Conservation (phyloP, 1,140 invertebrate genomes). For the Copidosoma floridanum region DNA sequence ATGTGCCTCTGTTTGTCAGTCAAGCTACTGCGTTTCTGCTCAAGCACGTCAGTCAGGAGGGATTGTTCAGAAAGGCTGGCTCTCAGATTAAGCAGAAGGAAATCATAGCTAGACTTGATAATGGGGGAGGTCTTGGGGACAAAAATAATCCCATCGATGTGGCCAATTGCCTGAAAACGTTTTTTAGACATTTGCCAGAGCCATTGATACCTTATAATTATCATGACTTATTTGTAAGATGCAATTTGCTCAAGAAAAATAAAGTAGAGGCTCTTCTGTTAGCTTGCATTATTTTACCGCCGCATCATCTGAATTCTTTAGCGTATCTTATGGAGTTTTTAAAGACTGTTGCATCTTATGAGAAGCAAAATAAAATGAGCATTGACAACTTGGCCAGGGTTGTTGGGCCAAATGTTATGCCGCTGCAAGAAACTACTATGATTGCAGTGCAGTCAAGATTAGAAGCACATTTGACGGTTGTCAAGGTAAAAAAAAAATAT, state of each 20-base stretch:
- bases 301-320: slow-evolving; percentile 65
- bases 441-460: slow-evolving; percentile 61
- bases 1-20: slow-evolving; percentile 74
- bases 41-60: slow-evolving; percentile 69
- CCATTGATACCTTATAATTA: slow-evolving; percentile 71
- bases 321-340: slow-evolving; percentile 70
- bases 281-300: slow-evolving; percentile 65
- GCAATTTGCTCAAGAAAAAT: slow-evolving; percentile 55
- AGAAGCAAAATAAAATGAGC: slow-evolving; percentile 78
- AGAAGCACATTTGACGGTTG: slow-evolving; percentile 63
- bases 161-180: slow-evolving; percentile 78
- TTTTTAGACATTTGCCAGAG: slow-evolving; percentile 78
- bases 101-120: slow-evolving; percentile 69
- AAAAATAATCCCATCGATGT: slow-evolving; percentile 76
- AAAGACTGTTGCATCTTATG: slow-evolving; percentile 60
- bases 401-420: slow-evolving; percentile 80
- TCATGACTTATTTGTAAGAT: slow-evolving; percentile 76
- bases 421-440: slow-evolving; percentile 62
- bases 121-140: slow-evolving; percentile 63
- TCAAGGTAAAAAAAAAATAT: slow-evolving; percentile 55
- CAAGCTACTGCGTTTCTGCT: slow-evolving; percentile 69
- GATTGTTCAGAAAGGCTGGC: slow-evolving; percentile 82
- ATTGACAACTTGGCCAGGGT: slow-evolving; percentile 77
- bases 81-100: slow-evolving; percentile 77
- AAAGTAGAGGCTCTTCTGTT: slow-evolving; percentile 60